phyloP scores from a whole-genome alignment of 2,888 invertebrate genomes.

The Drosophila koepferae region DNA sequence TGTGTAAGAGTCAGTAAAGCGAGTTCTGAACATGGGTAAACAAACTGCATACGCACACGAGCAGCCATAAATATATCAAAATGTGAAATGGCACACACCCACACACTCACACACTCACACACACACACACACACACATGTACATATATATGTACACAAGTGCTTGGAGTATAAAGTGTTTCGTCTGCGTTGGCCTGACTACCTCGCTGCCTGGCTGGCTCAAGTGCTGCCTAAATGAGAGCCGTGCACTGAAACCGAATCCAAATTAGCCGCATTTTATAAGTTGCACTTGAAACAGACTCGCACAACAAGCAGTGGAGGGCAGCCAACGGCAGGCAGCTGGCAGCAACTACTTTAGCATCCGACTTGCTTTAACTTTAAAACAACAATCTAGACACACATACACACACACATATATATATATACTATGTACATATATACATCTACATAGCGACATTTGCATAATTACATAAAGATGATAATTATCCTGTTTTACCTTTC shows the following conservation, averaged over 20 bases:
- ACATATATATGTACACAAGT: not conserved
- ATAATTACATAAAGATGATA: slow-evolving; percentile 52
- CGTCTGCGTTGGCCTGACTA: slow-evolving; percentile 13
- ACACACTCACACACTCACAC: not conserved
- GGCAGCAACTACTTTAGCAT: slow-evolving; percentile 7
- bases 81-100: slow-evolving; percentile 39
- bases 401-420: not conserved
- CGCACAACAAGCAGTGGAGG: slow-evolving; percentile 14
- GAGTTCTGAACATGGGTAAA: slow-evolving; percentile 26
- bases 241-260: slow-evolving; percentile 50
- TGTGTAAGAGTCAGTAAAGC: slow-evolving; percentile 41
- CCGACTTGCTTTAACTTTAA: slow-evolving; percentile 49
- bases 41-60: slow-evolving; percentile 36
- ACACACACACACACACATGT: slow-evolving; percentile 1
- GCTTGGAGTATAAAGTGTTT: slow-evolving; percentile 16
- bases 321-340: slow-evolving; percentile 16
- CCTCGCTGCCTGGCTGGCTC: slow-evolving; percentile 22
- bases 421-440: no score
- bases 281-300: slow-evolving; percentile 49
- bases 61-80: slow-evolving; percentile 44
- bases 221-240: slow-evolving; percentile 61
- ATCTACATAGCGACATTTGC: slow-evolving; percentile 11
- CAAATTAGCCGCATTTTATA: slow-evolving; percentile 71
- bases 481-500: slow-evolving; percentile 44
- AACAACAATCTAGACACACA: slow-evolving; percentile 40